Conservation (phyloP, 1,140 invertebrate species). For the Pachypeltis micranthus region DNA sequence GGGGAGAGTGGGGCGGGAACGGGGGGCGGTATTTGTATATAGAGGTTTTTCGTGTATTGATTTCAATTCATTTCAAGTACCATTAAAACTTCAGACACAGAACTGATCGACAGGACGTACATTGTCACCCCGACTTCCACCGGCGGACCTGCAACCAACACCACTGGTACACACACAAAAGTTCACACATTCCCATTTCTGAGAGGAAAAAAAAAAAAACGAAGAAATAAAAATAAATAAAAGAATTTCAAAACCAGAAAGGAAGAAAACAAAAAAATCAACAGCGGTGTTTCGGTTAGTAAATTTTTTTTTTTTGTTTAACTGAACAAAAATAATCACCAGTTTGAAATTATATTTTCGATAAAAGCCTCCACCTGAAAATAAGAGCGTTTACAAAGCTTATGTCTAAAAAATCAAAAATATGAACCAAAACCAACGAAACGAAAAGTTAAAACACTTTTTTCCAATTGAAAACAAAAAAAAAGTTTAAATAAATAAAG, state of each 20-base stretch:
- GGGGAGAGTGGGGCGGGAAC: not conserved
- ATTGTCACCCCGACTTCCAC: slow-evolving; percentile 94
- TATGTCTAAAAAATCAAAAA: slow-evolving; percentile 4
- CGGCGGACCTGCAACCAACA: slow-evolving; percentile 74
- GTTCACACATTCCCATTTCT: slow-evolving; percentile 34
- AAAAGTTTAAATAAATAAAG: too few species aligned
- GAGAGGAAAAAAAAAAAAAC: slow-evolving; percentile 13
- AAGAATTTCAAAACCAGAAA: not conserved
- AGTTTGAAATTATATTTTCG: slow-evolving; percentile 3
- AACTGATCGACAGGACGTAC: slow-evolving; percentile 96
- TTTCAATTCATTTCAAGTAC: slow-evolving; percentile 50
- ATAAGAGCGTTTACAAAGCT: slow-evolving; percentile 13
- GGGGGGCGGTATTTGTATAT: slow-evolving; percentile 5
- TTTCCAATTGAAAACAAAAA: slow-evolving; percentile 10
- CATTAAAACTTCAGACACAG: slow-evolving; percentile 96
- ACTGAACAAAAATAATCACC: too few species aligned
- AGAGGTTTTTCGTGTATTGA: slow-evolving; percentile 15
- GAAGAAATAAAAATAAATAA: not conserved
- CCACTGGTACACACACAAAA: slow-evolving; percentile 25
- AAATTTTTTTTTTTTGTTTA: too few species aligned
- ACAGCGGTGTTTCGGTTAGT: too few species aligned
- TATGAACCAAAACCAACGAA: slow-evolving; percentile 1
- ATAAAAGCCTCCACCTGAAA: slow-evolving; percentile 19
- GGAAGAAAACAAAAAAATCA: slow-evolving; percentile 1
- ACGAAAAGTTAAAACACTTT: too few species aligned